These are phyloP conservation scores for Percopsis omiscomaycus DNA, from an alignment of 2,797 vertebrate genomes.

Conservation along the genomic window DNA sequence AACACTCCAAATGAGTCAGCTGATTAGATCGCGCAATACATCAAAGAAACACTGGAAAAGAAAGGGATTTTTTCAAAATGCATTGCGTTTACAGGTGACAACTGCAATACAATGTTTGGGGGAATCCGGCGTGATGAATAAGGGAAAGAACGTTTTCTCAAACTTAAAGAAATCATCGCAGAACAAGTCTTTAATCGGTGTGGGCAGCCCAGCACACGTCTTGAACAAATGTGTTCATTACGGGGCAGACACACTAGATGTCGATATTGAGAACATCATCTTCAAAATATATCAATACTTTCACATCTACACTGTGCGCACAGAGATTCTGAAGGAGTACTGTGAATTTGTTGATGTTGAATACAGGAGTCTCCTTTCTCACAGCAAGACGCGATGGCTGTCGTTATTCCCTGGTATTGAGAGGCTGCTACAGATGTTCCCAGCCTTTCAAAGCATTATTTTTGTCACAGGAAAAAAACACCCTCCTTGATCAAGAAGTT, in stretches of 20 bases:
- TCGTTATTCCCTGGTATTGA: conserved; percentile 41
- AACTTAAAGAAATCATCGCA: conserved; percentile 9
- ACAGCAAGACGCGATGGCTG: conserved; percentile 40
- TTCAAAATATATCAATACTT: conserved; percentile 42
- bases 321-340: conserved; percentile 24
- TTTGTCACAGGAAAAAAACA: conserved; percentile 35
- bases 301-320: conserved; percentile 35
- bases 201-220: not conserved
- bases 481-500: conserved; percentile 11
- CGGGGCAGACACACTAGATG: conserved; percentile 32
- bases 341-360: conserved; percentile 34
- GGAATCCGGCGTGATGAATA: too few species aligned
- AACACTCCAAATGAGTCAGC: too few species aligned
- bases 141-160: not conserved
- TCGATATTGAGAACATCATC: conserved; percentile 43
- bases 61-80: too few species aligned
- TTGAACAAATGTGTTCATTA: conserved; percentile 40
- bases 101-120: too few species aligned
- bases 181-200: not conserved
- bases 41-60: too few species aligned
- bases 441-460: conserved; percentile 35
- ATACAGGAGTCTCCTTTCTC: conserved; percentile 33
- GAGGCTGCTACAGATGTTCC: conserved; percentile 38
- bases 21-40: too few species aligned
- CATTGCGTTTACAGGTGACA: too few species aligned